A percentile compares a stretch with the other conserved stretches of the same genome.
Conservation (phyloP, 2,888 invertebrate species). For the Lepidochrysops patricia region DNA sequence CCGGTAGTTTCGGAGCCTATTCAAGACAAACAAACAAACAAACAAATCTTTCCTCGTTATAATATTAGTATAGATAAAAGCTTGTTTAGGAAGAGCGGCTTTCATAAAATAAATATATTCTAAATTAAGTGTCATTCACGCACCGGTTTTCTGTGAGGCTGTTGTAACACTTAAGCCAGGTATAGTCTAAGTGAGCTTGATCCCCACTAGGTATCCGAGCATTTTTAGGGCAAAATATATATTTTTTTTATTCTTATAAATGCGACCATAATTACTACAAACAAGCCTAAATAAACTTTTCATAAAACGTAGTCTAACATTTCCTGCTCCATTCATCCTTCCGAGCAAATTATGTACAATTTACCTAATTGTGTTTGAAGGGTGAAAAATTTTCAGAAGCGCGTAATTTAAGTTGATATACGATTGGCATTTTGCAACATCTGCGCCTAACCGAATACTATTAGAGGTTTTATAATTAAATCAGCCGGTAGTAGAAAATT, state of each 20-base stretch:
- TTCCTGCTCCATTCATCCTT: not conserved
- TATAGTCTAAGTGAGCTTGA: too few species aligned
- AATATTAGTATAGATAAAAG: too few species aligned
- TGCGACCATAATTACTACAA: not conserved
- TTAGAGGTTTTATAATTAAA: conserved; percentile 1
- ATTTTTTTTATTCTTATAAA: not conserved
- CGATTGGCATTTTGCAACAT: not conserved
- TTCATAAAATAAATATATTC: too few species aligned
- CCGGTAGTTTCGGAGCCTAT: too few species aligned
- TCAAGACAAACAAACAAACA: too few species aligned
- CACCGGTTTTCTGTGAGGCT: too few species aligned
- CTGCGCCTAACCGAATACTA: not conserved
- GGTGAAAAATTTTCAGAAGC: not conserved
- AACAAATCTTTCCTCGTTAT: too few species aligned
- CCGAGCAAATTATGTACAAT: not conserved
- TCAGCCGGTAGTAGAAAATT: not conserved
- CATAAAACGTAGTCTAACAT: not conserved
- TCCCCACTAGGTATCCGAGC: too few species aligned
- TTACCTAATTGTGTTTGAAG: conserved; percentile 9
- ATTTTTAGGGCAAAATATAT: too few species aligned
- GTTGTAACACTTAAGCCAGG: too few species aligned
- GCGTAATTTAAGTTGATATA: conserved; percentile 6
- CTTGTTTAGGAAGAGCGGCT: too few species aligned
- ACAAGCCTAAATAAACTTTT: not conserved
- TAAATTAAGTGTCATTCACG: too few species aligned